These are phyloP conservation scores for Drosophila subobscura DNA, from an alignment of 1,140 invertebrate genomes.

Conservation along the genomic window DNA sequence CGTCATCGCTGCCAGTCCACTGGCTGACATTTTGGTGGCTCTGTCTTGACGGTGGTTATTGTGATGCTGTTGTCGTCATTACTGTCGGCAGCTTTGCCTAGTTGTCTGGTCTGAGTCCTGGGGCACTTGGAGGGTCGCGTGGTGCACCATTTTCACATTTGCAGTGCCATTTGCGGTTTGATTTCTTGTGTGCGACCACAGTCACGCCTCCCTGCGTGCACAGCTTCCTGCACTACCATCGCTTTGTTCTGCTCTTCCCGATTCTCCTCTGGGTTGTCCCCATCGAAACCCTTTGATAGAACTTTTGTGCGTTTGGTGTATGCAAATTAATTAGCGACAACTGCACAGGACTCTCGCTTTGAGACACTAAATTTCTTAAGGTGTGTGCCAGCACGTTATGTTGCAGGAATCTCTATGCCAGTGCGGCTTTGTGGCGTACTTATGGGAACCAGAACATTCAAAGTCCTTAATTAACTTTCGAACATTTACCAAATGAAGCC, in stretches of 20 bases:
- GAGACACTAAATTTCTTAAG: slow-evolving; percentile 27
- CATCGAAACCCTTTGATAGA: slow-evolving; percentile 42
- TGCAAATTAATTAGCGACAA: slow-evolving; percentile 64
- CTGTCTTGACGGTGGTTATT: slow-evolving; percentile 53
- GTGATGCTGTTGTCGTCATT: slow-evolving; percentile 59
- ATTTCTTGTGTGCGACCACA: slow-evolving; percentile 49
- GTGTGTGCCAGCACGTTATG: slow-evolving; percentile 37
- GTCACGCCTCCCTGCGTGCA: slow-evolving; percentile 22
- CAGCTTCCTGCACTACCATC: too few relatives aligned
- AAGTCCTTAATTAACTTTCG: slow-evolving; percentile 41
- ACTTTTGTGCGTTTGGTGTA: slow-evolving; percentile 39
- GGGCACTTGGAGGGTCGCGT: slow-evolving; percentile 6
- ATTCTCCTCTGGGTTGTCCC: neutral
- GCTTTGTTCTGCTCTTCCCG: too few relatives aligned
- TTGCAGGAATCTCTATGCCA: neutral
- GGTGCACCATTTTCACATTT: slow-evolving; percentile 56
- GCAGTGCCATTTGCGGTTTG: slow-evolving; percentile 73
- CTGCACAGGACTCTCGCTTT: slow-evolving; percentile 2
- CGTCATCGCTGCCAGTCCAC: slow-evolving; percentile 1
- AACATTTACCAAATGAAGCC: slow-evolving; percentile 9
- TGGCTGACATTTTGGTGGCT: slow-evolving; percentile 54
- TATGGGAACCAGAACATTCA: slow-evolving; percentile 6
- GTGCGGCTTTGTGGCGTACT: slow-evolving; percentile 27
- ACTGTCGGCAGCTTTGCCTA: slow-evolving; percentile 40
- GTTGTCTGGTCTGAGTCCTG: slow-evolving; percentile 21